Conservation (phyloP, 2,888 invertebrate genomes). For the Orthosia gothica region DNA sequence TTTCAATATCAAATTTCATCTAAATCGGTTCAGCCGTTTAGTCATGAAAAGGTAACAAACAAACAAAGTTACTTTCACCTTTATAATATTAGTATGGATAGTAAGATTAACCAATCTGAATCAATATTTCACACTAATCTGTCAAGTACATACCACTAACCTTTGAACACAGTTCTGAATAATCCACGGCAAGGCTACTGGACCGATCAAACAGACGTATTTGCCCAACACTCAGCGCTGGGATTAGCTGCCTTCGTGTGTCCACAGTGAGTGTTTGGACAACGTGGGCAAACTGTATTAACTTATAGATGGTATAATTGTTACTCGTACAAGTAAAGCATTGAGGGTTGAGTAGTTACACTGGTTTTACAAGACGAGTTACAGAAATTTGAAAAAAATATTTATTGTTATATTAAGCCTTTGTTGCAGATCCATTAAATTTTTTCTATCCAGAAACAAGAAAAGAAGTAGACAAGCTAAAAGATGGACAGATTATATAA, state of each 20-base stretch:
- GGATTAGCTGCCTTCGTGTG: slow-evolving; percentile 23
- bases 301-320: slow-evolving; percentile 11
- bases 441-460: too few relatives aligned
- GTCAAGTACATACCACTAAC: not conserved
- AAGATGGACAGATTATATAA: too few relatives aligned
- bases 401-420: too few relatives aligned
- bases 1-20: too few relatives aligned
- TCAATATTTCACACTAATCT: slow-evolving; percentile 6
- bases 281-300: not conserved
- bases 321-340: not conserved
- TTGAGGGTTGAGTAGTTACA: not conserved
- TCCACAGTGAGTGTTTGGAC: slow-evolving; percentile 16
- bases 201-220: slow-evolving; percentile 23
- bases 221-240: slow-evolving; percentile 31
- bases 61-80: too few relatives aligned
- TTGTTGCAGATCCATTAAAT: too few relatives aligned
- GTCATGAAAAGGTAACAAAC: too few relatives aligned
- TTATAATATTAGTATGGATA: too few relatives aligned
- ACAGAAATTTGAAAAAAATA: too few relatives aligned
- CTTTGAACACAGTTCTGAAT: slow-evolving; percentile 22
- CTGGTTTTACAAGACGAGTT: not conserved
- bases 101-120: too few relatives aligned
- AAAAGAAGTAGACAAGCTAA: too few relatives aligned
- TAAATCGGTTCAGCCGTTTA: too few relatives aligned
- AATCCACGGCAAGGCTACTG: slow-evolving; percentile 19